Percentiles rank a stretch among this genome's conserved stretches.
phyloP scores from a whole-genome alignment of 2,797 vertebrate species.

The Syncerus caffer region DNA sequence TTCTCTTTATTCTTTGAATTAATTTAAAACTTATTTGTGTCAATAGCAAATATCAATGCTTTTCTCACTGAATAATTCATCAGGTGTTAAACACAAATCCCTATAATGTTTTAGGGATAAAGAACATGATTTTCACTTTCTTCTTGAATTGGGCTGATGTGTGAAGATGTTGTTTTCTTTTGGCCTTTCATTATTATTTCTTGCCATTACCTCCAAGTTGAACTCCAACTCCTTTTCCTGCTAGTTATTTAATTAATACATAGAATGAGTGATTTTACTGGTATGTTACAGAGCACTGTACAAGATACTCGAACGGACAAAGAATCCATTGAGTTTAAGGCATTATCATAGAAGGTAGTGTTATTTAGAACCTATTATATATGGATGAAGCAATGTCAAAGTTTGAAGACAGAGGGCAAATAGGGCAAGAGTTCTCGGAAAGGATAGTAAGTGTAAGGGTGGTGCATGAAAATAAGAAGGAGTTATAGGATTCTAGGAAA shows the following conservation, averaged over 20 bases:
- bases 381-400: not conserved
- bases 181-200: not conserved
- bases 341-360: not conserved
- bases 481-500: not conserved
- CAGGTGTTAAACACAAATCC: not conserved
- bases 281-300: not conserved
- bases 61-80: constrained; percentile 14
- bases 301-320: not conserved
- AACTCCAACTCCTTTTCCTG: not conserved
- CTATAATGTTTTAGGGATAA: not conserved
- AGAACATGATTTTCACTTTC: not conserved
- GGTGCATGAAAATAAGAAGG: not conserved
- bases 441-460: not conserved
- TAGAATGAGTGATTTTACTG: not conserved
- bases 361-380: not conserved
- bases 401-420: not conserved
- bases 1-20: not conserved
- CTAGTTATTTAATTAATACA: not conserved
- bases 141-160: not conserved
- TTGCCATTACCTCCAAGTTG: not conserved
- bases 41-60: not conserved
- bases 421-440: not conserved
- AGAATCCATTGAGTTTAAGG: not conserved
- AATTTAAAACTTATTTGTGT: constrained; percentile 27
- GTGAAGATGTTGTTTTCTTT: not conserved